Conservation (phyloP, 2,113 vertebrate species). For the Amphiprion ocellaris region DNA sequence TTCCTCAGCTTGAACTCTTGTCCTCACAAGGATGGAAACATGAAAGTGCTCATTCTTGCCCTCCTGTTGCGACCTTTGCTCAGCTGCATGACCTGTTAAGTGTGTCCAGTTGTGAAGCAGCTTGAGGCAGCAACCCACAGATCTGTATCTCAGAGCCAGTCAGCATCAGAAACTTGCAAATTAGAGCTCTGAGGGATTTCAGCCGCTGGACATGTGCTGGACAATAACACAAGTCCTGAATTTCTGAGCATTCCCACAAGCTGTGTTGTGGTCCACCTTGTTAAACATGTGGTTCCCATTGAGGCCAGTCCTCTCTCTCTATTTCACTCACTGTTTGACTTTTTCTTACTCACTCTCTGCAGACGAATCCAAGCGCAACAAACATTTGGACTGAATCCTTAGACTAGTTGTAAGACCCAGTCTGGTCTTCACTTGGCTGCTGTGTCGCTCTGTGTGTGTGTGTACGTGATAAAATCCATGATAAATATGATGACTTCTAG, state of each 20-base stretch:
- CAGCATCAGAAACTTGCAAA: conserved; percentile 33
- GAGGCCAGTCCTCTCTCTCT: conserved; percentile 38
- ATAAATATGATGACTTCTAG: conserved; percentile 7
- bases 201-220: conserved; percentile 44
- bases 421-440: conserved; percentile 34
- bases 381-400: conserved; percentile 42
- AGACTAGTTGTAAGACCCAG: conserved; percentile 34
- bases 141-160: conserved; percentile 19
- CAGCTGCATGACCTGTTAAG: conserved; percentile 10
- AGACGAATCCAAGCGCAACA: conserved; percentile 66
- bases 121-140: conserved; percentile 19
- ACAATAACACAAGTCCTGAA: conserved; percentile 49
- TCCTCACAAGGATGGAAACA: neutral
- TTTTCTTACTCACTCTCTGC: conserved; percentile 25
- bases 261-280: conserved; percentile 52
- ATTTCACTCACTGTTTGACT: conserved; percentile 25
- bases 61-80: conserved; percentile 9
- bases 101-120: conserved; percentile 21
- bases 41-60: neutral
- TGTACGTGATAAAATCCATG: neutral
- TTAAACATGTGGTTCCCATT: conserved; percentile 75
- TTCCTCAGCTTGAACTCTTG: neutral
- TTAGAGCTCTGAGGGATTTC: conserved; percentile 24
- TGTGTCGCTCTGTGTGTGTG: conserved; percentile 5
- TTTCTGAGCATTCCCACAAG: conserved; percentile 54